Evolutionary conservation across 2,113 vertebrate species (phyloP).

Genomic region (Scatophagus argus): DNA sequence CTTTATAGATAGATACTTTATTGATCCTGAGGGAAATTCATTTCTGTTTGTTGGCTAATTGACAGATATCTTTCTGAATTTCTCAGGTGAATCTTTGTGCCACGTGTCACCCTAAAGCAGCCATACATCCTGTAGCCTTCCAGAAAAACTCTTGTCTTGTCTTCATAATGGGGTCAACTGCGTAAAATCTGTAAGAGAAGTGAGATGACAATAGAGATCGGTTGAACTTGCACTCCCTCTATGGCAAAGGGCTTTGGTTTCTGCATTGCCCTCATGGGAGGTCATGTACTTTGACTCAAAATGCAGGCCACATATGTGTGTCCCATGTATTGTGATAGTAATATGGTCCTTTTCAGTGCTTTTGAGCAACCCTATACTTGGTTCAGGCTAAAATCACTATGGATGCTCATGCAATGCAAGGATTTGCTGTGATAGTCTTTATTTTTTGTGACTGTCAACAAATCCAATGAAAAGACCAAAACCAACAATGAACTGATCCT

Average conservation of each 20-base stretch:
- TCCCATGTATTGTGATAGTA: slow-evolving; percentile 36
- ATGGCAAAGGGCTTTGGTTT: slow-evolving; percentile 57
- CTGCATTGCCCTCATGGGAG: slow-evolving; percentile 69
- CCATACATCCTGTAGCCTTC: not conserved
- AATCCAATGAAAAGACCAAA: not conserved
- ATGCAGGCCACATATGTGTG: slow-evolving; percentile 33
- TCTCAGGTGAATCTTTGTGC: not conserved
- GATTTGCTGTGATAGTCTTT: not conserved
- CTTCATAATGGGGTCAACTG: slow-evolving; percentile 55
- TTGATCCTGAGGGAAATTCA: too few relatives aligned
- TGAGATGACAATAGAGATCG: slow-evolving; percentile 43
- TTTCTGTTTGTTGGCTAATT: not conserved
- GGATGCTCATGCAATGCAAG: not conserved
- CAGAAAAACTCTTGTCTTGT: slow-evolving; percentile 18
- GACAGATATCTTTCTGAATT: not conserved
- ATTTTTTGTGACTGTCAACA: too few relatives aligned
- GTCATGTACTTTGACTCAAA: slow-evolving; percentile 57
- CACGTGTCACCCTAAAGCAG: slow-evolving; percentile 35
- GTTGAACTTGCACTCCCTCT: slow-evolving; percentile 54
- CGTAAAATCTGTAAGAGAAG: slow-evolving; percentile 36
- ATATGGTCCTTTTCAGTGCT: slow-evolving; percentile 33
- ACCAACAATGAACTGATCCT: not conserved
- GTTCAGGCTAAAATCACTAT: slow-evolving; percentile 4
- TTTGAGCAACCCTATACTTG: slow-evolving; percentile 30
- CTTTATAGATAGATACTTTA: too few relatives aligned